phyloP scores from a whole-genome alignment of 2,888 invertebrate species.

The Melinaea marsaeus region DNA sequence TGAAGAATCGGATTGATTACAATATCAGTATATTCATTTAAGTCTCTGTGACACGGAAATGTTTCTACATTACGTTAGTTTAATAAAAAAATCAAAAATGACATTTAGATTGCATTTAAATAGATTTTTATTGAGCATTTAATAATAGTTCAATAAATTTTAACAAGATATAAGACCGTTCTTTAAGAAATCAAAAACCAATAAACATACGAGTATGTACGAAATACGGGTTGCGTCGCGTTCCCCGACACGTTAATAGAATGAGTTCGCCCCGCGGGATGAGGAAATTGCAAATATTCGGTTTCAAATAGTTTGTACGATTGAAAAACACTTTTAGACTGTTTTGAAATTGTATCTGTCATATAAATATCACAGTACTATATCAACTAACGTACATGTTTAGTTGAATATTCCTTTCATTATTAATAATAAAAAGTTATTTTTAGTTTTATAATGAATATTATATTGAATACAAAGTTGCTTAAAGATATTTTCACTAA shows the following conservation, averaged over 20 bases:
- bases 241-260: background rate
- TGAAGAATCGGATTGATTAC: too few species aligned
- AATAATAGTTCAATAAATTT: background rate
- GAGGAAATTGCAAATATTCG: constrained; percentile 2
- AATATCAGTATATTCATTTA: too few species aligned
- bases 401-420: background rate
- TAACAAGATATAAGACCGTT: background rate
- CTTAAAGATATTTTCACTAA: too few species aligned
- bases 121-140: too few species aligned
- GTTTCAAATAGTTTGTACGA: constrained; percentile 1
- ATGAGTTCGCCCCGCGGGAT: background rate
- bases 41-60: too few species aligned
- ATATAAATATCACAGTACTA: background rate
- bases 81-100: too few species aligned
- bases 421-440: too few species aligned
- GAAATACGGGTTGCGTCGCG: background rate
- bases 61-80: too few species aligned
- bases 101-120: too few species aligned
- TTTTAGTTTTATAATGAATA: too few species aligned
- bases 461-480: too few species aligned
- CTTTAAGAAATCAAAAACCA: background rate
- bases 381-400: background rate
- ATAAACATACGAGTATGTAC: background rate
- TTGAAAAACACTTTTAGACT: constrained; percentile 1
- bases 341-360: background rate